These are phyloP conservation scores for Cantharis rustica DNA, from an alignment of 2,888 invertebrate species.

Conservation along the genomic window DNA sequence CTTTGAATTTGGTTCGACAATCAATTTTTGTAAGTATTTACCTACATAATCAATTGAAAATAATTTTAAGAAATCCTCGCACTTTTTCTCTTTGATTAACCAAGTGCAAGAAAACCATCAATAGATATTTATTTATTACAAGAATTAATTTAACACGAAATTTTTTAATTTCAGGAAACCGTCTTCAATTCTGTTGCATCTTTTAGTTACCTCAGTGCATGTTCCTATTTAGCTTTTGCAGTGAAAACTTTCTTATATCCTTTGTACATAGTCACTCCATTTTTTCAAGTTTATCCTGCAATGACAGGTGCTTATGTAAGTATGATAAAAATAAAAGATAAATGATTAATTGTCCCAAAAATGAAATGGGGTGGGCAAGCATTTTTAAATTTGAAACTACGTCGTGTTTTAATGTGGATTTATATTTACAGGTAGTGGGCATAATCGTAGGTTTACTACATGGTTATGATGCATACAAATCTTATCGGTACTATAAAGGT, in stretches of 20 bases:
- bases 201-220: slow-evolving; percentile 77
- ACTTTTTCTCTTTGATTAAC: no score
- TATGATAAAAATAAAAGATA: slow-evolving; percentile 38
- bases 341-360: no score
- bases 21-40: slow-evolving; percentile 77
- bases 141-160: no score
- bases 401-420: no score
- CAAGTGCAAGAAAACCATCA: no score
- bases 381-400: no score
- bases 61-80: no score
- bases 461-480: slow-evolving; percentile 78
- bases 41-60: neutral
- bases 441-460: slow-evolving; percentile 76
- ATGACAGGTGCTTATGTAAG: slow-evolving; percentile 88
- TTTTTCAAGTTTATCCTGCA: slow-evolving; percentile 83
- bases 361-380: no score
- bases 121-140: no score
- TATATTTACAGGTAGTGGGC: slow-evolving; percentile 73
- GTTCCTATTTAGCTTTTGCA: slow-evolving; percentile 79
- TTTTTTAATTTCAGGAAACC: slow-evolving; percentile 68
- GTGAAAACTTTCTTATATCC: slow-evolving; percentile 79
- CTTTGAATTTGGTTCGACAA: slow-evolving; percentile 75
- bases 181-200: slow-evolving; percentile 79
- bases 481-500: slow-evolving; percentile 70
- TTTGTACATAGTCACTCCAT: slow-evolving; percentile 73